A percentile compares a stretch with the other conserved stretches of the same genome.
phyloP scores from a whole-genome alignment of 2,797 vertebrate genomes.

The Myripristis jacobus region DNA sequence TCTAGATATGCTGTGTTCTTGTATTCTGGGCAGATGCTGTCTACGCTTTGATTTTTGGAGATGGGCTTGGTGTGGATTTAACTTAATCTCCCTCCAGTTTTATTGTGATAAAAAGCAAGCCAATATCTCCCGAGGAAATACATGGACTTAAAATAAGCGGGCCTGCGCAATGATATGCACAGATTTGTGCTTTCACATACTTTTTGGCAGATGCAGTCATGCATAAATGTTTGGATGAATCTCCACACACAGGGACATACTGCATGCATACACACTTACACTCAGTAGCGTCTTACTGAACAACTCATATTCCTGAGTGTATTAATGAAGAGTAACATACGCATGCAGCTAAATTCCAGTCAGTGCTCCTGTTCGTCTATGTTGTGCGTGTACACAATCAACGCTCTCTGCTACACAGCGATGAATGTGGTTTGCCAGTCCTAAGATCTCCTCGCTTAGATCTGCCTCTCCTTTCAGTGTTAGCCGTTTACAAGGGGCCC shows the following conservation, averaged over 20 bases:
- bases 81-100: constrained; percentile 19
- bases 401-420: constrained; percentile 18
- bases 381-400: constrained; percentile 37
- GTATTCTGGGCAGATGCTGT: neutral
- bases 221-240: neutral
- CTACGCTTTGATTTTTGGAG: neutral
- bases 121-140: constrained; percentile 26
- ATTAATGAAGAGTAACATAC: constrained; percentile 28
- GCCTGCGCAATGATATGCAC: neutral
- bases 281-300: neutral
- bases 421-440: constrained; percentile 36
- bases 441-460: constrained; percentile 44
- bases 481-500: constrained; percentile 10
- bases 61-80: constrained; percentile 23
- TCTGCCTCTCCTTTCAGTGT: constrained; percentile 43
- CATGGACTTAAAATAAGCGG: neutral
- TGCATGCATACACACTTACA: neutral
- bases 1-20: neutral
- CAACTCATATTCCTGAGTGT: constrained; percentile 8
- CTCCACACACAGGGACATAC: neutral
- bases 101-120: constrained; percentile 1
- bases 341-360: constrained; percentile 31
- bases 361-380: constrained; percentile 33
- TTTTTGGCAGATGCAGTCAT: neutral
- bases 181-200: constrained; percentile 4